Evolutionary conservation across 2,113 vertebrate species (phyloP).

Genomic region (Thomomys bottae): DNA sequence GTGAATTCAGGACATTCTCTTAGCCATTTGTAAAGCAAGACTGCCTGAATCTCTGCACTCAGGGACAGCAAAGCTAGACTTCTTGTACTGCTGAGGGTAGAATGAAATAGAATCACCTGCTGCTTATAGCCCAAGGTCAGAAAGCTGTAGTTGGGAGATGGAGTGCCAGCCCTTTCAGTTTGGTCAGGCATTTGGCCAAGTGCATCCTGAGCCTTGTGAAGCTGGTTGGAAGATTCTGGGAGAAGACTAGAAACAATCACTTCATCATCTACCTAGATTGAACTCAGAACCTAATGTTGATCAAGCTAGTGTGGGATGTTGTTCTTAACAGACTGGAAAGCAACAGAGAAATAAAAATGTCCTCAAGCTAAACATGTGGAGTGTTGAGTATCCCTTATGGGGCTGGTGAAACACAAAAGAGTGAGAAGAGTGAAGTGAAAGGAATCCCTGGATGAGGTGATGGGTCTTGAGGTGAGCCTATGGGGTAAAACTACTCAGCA

Average conservation of each 20-base stretch:
- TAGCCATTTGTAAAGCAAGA: neutral
- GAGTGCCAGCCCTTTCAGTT: neutral
- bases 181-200: neutral
- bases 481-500: neutral
- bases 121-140: neutral
- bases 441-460: neutral
- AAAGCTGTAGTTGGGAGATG: neutral
- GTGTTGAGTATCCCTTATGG: neutral
- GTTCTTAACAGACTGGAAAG: neutral
- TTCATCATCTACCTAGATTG: neutral
- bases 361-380: neutral
- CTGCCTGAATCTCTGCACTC: neutral
- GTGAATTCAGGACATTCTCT: neutral
- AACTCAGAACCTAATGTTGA: neutral
- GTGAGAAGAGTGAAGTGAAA: neutral
- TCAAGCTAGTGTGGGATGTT: neutral
- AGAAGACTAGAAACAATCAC: neutral
- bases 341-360: neutral
- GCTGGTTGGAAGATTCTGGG: neutral
- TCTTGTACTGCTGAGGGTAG: neutral
- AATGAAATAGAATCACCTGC: neutral
- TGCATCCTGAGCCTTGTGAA: neutral
- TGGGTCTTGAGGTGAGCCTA: neutral
- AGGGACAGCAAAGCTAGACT: neutral
- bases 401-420: neutral